Base-by-base conservation (phyloP, 2,797 vertebrate genomes). In the Loriculus beryllinus region DNA sequence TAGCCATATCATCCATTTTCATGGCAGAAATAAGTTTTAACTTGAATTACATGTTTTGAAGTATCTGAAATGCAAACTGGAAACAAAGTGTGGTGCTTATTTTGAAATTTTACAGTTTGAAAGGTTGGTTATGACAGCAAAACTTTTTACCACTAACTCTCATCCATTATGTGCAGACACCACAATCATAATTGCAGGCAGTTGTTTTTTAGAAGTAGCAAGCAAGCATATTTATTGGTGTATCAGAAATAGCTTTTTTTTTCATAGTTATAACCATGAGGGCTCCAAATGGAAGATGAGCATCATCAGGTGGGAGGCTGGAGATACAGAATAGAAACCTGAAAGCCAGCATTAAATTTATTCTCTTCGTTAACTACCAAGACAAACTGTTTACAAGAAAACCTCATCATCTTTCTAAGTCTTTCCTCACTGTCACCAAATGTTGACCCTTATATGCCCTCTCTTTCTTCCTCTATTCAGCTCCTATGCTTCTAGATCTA, bases 201-300 rank as follows among this genome's bases (percentile, higher is more conserved):
- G 67, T 70, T 90, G 63, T 70, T 96, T 96, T 95, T 82, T 54
- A 94, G 80, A 67, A 70, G n/a, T 56, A 76, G 65, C 19, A 19
- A 94, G 84, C 33, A 79, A 76, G 80, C 52, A 67, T 64, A 91
- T 93, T 97, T 97, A 94, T 96, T 77, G 85, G 63, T 12, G 2
- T 75, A 96, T 94, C 93, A 92, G 91, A 97, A 96, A 96, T 96
- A 97, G 93, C 87, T 72, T 96, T 91, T 95, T 96, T 96, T 96
- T 94, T 95, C 95, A 84, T 37, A 90, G 70, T 92, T 86, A 54
- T 67, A 95, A 95, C 77, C 82, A 92, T 92, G 93, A 91, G 48
- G 67, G 39, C 82, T 91, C 74, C 70, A 93, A 96, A 96, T 92
- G 90, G 95, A 94, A 95, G 87, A 92, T 95, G 92, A 94, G 35